These are phyloP conservation scores for Caenorhabditis sulstoni DNA, from an alignment of 2,888 invertebrate genomes.

Conservation along the genomic window DNA sequence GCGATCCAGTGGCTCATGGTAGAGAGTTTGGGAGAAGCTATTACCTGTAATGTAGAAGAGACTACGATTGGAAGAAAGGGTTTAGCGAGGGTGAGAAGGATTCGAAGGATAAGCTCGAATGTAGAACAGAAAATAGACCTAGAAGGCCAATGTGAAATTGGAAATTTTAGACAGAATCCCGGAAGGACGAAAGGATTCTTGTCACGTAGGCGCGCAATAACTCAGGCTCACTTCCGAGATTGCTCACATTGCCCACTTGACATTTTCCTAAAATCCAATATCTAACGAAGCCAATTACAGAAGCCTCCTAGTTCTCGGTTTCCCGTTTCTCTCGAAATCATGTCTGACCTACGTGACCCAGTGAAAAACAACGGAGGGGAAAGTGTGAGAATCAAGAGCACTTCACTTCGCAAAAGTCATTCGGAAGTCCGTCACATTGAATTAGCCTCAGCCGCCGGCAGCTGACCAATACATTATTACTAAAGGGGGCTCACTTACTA, in stretches of 20 bases:
- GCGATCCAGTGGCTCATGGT: constrained; percentile 59
- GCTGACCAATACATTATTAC: background rate
- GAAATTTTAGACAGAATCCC: background rate
- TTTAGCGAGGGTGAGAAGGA: background rate
- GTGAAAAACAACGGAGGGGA: background rate
- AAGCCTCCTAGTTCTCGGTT: too few relatives aligned
- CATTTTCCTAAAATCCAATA: background rate
- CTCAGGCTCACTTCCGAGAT: constrained; percentile 9
- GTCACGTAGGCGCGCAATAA: constrained; percentile 7
- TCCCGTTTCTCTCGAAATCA: background rate
- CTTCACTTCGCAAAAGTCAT: background rate
- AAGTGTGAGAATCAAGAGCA: constrained; percentile 15
- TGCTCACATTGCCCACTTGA: background rate
- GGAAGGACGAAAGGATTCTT: background rate
- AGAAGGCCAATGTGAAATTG: too few relatives aligned
- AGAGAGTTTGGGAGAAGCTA: constrained; percentile 30
- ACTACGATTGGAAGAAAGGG: too few relatives aligned
- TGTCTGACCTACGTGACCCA: constrained; percentile 2
- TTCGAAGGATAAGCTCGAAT: constrained; percentile 13
- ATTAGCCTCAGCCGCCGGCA: constrained; percentile 33
- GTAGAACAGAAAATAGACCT: background rate
- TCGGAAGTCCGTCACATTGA: constrained; percentile 28
- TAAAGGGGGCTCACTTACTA: background rate
- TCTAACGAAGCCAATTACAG: constrained; percentile 31
- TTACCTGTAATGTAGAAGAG: constrained; percentile 29